Evolutionary conservation across 2,113 vertebrate species (phyloP), one percentile per base, ranked within the genome.

Genomic region (Murina feae): DNA sequence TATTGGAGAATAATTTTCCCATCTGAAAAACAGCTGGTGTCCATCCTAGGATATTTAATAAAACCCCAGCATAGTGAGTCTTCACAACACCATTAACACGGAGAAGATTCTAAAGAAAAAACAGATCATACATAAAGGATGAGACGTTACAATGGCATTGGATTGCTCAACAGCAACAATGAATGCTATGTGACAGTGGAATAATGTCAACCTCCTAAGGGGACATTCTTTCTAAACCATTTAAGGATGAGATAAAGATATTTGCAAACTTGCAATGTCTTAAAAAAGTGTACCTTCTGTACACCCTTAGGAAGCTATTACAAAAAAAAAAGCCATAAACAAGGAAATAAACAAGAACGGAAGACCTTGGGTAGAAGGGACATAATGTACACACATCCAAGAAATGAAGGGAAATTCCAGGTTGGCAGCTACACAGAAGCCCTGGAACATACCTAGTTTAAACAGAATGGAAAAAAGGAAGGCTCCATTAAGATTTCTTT

Each of bases 1-100:
- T 82, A 93, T 68, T 53, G 75, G 92, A 92, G 37, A 94, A 83
- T 76, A 96, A 95, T 91, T 96, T 96, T 96, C 74, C 83, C 55
- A 86, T 81, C 47, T 82, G 88, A 76, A 91, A 93, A 96, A 79
- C 49, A 94, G 80, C 89, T 81, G 60, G 65, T 66, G 49, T 78
- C 78, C 94, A 90, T 81, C 25, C 17, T 42, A 82, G 68, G 55
- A n/a, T 85, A 81, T 76, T 74, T 55, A 44, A 47, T 74, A 8
- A 60, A 58, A 60, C 35, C 21, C 35, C 23, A 17, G 28, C 66
- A 92, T 60, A 89, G 49, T 80, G 72, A 92, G 71, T 94, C 92
- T 83, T 96, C 53, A 91, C 44, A 63, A 89, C 32, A 80, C 37
- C 18, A 32, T 93, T 82, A 90, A 66, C 49, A 39, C 83, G 86